phyloP scores from a whole-genome alignment of 2,888 invertebrate species.

The Fissipunctia ypsillon region DNA sequence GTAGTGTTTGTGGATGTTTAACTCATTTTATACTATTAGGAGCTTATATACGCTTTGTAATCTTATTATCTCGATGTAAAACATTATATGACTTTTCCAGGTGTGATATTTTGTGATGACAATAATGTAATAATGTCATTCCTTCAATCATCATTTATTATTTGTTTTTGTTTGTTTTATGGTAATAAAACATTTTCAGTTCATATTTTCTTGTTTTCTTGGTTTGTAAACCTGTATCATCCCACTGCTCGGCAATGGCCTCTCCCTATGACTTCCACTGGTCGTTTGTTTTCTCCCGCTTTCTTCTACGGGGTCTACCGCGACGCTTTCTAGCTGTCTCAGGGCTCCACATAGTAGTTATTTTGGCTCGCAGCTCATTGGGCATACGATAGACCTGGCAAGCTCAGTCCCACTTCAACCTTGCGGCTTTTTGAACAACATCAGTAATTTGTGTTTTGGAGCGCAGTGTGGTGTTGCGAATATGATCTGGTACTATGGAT shows the following conservation, averaged over 20 bases:
- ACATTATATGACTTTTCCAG: slow-evolving; percentile 1
- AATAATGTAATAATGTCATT: slow-evolving; percentile 23
- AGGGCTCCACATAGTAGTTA: no score
- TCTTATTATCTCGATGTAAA: slow-evolving; percentile 18
- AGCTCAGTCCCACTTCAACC: no score
- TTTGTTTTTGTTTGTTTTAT: no score
- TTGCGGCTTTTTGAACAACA: no score
- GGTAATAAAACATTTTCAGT: slow-evolving; percentile 9
- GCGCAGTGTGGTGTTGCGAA: not conserved
- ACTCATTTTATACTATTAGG: not conserved
- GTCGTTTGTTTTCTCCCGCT: not conserved
- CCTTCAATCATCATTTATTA: no score
- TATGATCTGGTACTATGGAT: not conserved
- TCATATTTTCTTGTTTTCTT: not conserved
- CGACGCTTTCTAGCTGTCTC: no score
- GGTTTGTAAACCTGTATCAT: not conserved
- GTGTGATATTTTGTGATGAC: slow-evolving; percentile 9
- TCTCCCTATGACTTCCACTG: not conserved
- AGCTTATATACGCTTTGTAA: slow-evolving; percentile 3
- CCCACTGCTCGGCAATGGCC: no score
- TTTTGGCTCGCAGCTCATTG: no score
- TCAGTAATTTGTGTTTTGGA: no score
- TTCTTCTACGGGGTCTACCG: not conserved
- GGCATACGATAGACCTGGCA: no score
- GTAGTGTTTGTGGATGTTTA: not conserved